Percentiles rank a stretch among this genome's conserved stretches.
These are phyloP conservation scores for Nasua narica DNA, from an alignment of 2,797 vertebrate species.

Conservation along the genomic window DNA sequence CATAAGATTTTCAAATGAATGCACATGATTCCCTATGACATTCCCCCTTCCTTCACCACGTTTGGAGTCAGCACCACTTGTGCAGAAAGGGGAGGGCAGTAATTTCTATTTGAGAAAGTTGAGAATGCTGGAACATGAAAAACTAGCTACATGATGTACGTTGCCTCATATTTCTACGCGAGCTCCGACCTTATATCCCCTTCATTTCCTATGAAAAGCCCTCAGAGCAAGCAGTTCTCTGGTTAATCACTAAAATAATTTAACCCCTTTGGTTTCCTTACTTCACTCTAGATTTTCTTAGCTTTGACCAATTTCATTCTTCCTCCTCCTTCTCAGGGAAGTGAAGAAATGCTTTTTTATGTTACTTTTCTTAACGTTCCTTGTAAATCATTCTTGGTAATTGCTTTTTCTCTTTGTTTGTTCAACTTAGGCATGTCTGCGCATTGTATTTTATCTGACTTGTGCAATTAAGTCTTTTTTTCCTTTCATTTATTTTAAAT, in stretches of 20 bases:
- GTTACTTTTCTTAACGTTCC: constrained; percentile 5
- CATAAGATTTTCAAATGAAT: neutral
- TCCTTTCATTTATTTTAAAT: neutral
- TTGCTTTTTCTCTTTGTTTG: constrained; percentile 26
- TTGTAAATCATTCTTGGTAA: constrained; percentile 18
- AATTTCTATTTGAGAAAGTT: neutral
- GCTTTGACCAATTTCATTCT: neutral
- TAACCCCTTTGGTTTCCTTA: neutral
- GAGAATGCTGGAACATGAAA: neutral
- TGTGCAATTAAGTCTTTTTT: neutral
- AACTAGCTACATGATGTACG: neutral
- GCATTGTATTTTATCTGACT: constrained; percentile 27
- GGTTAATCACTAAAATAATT: neutral
- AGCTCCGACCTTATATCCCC: neutral
- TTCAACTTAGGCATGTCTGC: neutral
- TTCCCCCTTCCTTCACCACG: neutral
- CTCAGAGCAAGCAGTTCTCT: neutral
- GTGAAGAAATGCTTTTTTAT: neutral
- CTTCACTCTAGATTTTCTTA: neutral
- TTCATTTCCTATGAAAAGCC: neutral
- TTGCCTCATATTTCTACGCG: neutral
- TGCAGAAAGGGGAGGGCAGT: neutral
- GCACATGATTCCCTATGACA: neutral
- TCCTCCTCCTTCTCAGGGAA: constrained; percentile 13
- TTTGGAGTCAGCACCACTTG: neutral